These are phyloP conservation scores for Macrobrachium nipponense DNA, from an alignment of 1,140 invertebrate species.

Conservation along the genomic window DNA sequence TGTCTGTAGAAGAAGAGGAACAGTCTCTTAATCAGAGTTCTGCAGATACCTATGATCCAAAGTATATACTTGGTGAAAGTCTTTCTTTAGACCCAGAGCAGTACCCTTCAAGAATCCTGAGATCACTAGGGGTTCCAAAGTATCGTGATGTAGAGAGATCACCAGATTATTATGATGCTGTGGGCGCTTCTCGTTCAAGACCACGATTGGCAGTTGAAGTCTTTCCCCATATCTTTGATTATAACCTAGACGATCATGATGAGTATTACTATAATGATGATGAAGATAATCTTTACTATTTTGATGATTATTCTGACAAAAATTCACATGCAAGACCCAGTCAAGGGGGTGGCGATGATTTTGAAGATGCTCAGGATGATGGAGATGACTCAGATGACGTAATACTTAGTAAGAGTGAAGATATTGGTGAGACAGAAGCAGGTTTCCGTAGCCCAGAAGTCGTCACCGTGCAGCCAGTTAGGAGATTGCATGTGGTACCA, in stretches of 20 bases:
- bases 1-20: not conserved
- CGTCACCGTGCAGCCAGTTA: conserved; percentile 3
- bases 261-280: conserved; percentile 63
- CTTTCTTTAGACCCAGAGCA: conserved; percentile 37
- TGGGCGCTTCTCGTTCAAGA: not conserved
- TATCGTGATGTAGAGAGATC: conserved; percentile 16
- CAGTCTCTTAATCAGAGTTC: not conserved
- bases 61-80: conserved; percentile 40
- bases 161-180: not conserved
- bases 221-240: conserved; percentile 62
- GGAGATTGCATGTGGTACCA: not conserved
- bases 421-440: conserved; percentile 19
- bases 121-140: conserved; percentile 42
- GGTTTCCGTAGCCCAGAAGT: conserved; percentile 32
- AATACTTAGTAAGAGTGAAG: conserved; percentile 28
- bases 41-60: conserved; percentile 34
- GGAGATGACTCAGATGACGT: conserved; percentile 51
- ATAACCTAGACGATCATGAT: conserved; percentile 57
- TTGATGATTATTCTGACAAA: conserved; percentile 25
- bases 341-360: conserved; percentile 1
- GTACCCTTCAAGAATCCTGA: conserved; percentile 44
- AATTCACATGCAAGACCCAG: not conserved
- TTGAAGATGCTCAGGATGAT: conserved; percentile 40
- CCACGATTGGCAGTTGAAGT: conserved; percentile 49
- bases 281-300: conserved; percentile 38